A percentile compares a stretch with the other conserved stretches of the same genome.
Conservation (phyloP, 2,888 invertebrate species). For the Callyntrura guangdongensis region DNA sequence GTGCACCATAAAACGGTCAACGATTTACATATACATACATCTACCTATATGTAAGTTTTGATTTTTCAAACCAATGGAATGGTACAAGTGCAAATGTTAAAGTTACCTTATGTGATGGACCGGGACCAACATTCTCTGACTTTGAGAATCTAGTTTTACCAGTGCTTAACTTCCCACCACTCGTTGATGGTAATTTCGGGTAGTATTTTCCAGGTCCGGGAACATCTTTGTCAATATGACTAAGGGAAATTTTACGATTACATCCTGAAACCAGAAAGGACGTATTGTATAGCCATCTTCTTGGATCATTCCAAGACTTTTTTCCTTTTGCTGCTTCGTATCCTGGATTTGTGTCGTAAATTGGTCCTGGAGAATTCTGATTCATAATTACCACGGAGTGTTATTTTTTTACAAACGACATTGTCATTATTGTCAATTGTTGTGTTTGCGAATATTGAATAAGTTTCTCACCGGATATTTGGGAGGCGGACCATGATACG, state of each 20-base stretch:
- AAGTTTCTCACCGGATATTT: conserved; percentile 32
- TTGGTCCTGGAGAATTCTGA: conserved; percentile 82
- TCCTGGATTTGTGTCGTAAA: conserved; percentile 80
- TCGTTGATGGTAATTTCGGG: conserved; percentile 52
- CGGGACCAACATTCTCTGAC: conserved; percentile 71
- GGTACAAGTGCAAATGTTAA: too few relatives aligned
- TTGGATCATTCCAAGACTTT: conserved; percentile 80
- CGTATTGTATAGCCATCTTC: conserved; percentile 67
- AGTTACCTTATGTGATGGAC: conserved; percentile 79
- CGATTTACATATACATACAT: too few relatives aligned
- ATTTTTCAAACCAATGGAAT: too few relatives aligned
- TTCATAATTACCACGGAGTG: too few relatives aligned
- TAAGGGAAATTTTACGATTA: conserved; percentile 63
- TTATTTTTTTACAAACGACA: too few relatives aligned
- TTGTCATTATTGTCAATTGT: too few relatives aligned
- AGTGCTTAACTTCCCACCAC: conserved; percentile 62
- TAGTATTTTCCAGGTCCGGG: conserved; percentile 81
- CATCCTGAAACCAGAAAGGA: conserved; percentile 82
- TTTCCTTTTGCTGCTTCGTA: conserved; percentile 73
- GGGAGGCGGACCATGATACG: conserved; percentile 68
- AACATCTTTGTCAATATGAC: conserved; percentile 70
- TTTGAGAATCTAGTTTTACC: conserved; percentile 67
- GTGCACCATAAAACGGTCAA: too few relatives aligned
- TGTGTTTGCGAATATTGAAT: too few relatives aligned
- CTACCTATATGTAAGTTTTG: too few relatives aligned